phyloP scores from a whole-genome alignment of 1,140 invertebrate species.

The Leptopilina clavipes region DNA sequence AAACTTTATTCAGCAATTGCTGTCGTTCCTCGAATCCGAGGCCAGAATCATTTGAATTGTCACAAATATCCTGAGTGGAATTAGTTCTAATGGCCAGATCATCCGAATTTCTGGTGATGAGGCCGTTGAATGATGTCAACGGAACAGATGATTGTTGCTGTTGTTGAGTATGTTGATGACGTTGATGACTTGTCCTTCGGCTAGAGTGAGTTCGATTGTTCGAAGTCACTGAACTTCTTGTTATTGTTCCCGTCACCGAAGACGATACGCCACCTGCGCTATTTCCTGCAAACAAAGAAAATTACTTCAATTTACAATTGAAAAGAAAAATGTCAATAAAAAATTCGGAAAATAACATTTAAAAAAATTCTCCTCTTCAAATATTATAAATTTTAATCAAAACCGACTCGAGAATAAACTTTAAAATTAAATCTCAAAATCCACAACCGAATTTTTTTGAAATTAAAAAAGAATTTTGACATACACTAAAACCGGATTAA shows the following conservation, averaged over 20 bases:
- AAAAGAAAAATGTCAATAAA: not conserved
- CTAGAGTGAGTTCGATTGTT: constrained; percentile 36
- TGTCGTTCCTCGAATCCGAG: constrained; percentile 82
- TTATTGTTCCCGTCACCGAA: constrained; percentile 62
- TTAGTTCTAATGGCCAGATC: constrained; percentile 57
- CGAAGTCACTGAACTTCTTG: constrained; percentile 52
- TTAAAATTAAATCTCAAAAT: too few relatives aligned
- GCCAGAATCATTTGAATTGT: constrained; percentile 90
- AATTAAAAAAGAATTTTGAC: too few relatives aligned
- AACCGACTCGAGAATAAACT: too few relatives aligned
- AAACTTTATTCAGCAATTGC: constrained; percentile 56
- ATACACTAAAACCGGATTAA: not conserved
- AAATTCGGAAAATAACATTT: not conserved
- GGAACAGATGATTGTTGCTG: constrained; percentile 50
- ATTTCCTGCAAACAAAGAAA: constrained; percentile 55
- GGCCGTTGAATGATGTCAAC: constrained; percentile 53
- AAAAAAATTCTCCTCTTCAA: too few relatives aligned
- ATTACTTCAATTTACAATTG: not conserved
- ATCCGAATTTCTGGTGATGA: constrained; percentile 60
- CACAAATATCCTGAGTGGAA: constrained; percentile 75
- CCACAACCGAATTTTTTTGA: too few relatives aligned
- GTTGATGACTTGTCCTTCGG: constrained; percentile 52
- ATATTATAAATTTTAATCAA: too few relatives aligned
- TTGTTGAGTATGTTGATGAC: constrained; percentile 52
- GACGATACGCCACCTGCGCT: constrained; percentile 58